Conservation (phyloP, 1,140 invertebrate genomes). For the Drosophila nigromelanica region DNA sequence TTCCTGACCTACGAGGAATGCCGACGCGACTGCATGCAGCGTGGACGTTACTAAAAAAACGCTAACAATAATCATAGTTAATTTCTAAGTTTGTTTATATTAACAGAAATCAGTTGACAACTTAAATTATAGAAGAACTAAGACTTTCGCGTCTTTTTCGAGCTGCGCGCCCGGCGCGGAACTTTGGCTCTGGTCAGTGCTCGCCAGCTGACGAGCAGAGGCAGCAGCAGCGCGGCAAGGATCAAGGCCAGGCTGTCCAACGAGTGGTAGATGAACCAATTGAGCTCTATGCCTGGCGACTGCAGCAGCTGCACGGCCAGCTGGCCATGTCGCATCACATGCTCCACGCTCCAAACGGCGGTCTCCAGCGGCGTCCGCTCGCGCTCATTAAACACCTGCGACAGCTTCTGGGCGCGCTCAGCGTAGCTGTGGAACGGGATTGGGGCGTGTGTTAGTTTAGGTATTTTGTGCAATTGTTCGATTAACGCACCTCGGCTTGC, state of each 20-base stretch:
- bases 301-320: constrained; percentile 84
- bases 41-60: constrained; percentile 51
- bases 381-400: constrained; percentile 87
- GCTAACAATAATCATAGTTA: not conserved
- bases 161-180: not conserved
- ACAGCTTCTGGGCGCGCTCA: constrained; percentile 84
- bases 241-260: constrained; percentile 62
- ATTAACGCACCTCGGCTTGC: constrained; percentile 44
- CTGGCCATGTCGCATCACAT: constrained; percentile 85
- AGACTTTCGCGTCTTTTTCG: not conserved
- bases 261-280: constrained; percentile 76
- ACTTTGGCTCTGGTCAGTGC: not conserved
- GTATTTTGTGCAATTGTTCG: not conserved
- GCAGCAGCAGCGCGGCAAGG: not conserved
- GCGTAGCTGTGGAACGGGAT: constrained; percentile 75
- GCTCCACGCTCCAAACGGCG: constrained; percentile 89
- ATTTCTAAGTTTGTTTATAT: constrained; percentile 4
- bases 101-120: constrained; percentile 3
- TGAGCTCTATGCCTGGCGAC: constrained; percentile 83
- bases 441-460: not conserved
- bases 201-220: constrained; percentile 18
- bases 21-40: constrained; percentile 76
- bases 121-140: not conserved
- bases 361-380: constrained; percentile 86
- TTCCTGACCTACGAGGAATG: constrained; percentile 79